Base-by-base conservation (phyloP, 2,113 vertebrate species). In the Colinus virginianus region DNA sequence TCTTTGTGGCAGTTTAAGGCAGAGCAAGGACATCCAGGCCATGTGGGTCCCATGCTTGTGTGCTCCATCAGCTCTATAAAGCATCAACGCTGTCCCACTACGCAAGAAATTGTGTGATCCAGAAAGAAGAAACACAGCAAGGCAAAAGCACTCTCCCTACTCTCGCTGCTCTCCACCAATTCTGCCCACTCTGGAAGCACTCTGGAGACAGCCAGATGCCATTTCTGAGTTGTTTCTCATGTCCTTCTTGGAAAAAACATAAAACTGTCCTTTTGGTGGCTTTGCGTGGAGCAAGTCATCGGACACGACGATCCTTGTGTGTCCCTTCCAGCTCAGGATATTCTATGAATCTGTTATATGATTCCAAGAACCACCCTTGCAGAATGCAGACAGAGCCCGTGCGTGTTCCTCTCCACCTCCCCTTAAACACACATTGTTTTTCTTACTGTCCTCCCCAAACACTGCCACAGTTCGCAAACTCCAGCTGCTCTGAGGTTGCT, bases 401-500 rank as follows among this genome's bases (percentile, higher is more conserved):
- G 43, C 20, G 9, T 17, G 34, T 45, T 30, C 43, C 40, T 72
- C 55, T 16, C 36, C 23, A n/a, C 25, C 22, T 48, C 18, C 34
- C 34, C 61, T 77, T 77, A 22, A 34, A 46, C 18, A 77, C 25
- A 36, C 26, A 48, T 21, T 11, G 10, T 49, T 77, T 62, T 61
- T 62, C 25, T 40, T 40, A 30, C 34, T 11, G 3, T 9, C 20
- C 32, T 23, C 14, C 28, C 59, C 45, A 36, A 36, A 19, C 21
- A 8, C 21, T 5, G n/a, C n/a, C 18, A 6, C 1, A 5, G 14
- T 3, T 40, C 10, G 43, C 26, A 51, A 62, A 16, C 22, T 16
- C 46, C 58, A 11, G 5, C 59, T 51, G 69, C 53, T 71, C 30
- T 13, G n/a, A 11, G 30, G 18, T 10, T 46, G 14, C 1, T 1